Conservation (phyloP, 2,888 invertebrate genomes). For the Agrochola litura region DNA sequence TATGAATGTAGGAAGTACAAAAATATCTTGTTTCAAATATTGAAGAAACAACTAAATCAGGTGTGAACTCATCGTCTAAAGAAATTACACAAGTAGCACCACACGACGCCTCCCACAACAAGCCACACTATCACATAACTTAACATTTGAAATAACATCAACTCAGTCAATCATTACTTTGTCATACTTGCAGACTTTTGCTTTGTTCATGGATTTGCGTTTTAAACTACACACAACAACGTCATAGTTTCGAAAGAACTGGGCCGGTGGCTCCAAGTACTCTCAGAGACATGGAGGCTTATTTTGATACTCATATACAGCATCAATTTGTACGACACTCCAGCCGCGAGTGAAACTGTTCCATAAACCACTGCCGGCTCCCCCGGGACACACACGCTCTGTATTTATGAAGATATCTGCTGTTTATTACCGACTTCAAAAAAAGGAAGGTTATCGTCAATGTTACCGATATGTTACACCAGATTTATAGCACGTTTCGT, state of each 20-base stretch:
- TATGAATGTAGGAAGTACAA: too few relatives aligned
- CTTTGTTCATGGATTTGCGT: background rate
- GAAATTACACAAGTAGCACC: too few relatives aligned
- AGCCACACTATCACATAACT: too few relatives aligned
- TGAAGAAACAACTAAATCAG: too few relatives aligned
- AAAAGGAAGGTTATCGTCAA: background rate
- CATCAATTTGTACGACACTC: background rate
- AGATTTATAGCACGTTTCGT: background rate
- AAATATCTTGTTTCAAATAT: too few relatives aligned
- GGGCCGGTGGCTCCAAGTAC: too few relatives aligned
- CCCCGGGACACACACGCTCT: slow-evolving; percentile 13
- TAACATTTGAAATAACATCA: too few relatives aligned
- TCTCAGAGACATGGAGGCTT: too few relatives aligned
- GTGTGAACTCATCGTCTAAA: too few relatives aligned
- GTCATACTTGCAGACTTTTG: too few relatives aligned
- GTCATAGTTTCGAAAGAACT: background rate
- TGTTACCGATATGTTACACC: slow-evolving; percentile 8
- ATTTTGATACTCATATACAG: background rate
- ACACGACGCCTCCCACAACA: too few relatives aligned
- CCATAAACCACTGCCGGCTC: background rate
- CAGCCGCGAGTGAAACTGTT: background rate
- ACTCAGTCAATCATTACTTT: background rate
- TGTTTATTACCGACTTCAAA: slow-evolving; percentile 4
- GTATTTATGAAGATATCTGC: slow-evolving; percentile 39
- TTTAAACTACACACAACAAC: background rate